Evolutionary conservation across 1,140 invertebrate species (phyloP), one percentile per base, ranked within the genome.

Genomic region (Plectrocnemia conspersa): DNA sequence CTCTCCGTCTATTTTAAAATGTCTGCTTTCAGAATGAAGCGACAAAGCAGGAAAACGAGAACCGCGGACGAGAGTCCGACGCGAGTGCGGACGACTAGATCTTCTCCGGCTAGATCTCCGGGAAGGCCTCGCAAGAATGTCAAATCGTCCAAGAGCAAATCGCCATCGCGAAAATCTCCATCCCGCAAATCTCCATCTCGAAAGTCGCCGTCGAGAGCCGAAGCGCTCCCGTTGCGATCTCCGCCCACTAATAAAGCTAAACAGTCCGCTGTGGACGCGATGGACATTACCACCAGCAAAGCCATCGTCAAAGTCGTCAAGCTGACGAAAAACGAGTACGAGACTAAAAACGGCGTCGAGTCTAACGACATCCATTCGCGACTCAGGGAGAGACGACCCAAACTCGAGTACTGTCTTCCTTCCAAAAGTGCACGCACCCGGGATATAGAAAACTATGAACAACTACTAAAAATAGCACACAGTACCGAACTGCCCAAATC

Each of bases 141-240:
- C 6, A 47, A 47, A 33, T 52, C 53, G 13, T 41, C 58, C 2
- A 24, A 6, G 10, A 32, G 53, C n/a, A 55, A 55, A 24, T 59
- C 57, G 3, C 57, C 57, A 1, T 21, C 36, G 15, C 44, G 59
- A 15, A 61, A 54, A 50, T 57, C 59, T 23, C 54, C 59, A 5
- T 5, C 47, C 5, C 45, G 58, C 23, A 60, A 56, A 32, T 60
- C 58, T 40, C 59, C 58, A 2, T 16, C 49, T 10, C 44, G 58
- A 21, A 61, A 56, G 40, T 60, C 58, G 13, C 54, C 56, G 6
- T 36, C 15, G 42, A 54, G 9, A 32, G 46, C n/a, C 15, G n/a
- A 18, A 7, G 40, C 3, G 7, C 49, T 42, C 25, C 45, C 45
- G 21, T 56, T 46, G 9, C 21, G 45, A 11, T 40, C 45, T 40